phyloP scores from a whole-genome alignment of 1,140 invertebrate species.

The Gonatopus flavifemur region DNA sequence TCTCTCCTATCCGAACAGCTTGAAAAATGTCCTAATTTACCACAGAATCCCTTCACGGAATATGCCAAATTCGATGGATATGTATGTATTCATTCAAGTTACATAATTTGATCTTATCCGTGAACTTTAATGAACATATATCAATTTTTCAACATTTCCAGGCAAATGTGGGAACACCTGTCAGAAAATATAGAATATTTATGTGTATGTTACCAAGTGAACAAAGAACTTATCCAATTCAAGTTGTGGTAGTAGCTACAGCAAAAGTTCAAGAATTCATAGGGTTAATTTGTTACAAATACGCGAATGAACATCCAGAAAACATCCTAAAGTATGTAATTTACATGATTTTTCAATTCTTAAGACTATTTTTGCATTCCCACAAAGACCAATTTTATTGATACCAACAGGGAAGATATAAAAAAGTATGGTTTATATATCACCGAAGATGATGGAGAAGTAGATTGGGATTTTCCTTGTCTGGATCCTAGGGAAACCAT shows the following conservation, averaged over 20 bases:
- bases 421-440: constrained; percentile 84
- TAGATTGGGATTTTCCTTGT: constrained; percentile 90
- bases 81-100: constrained; percentile 60
- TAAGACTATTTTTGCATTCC: neutral
- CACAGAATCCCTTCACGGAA: constrained; percentile 83
- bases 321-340: constrained; percentile 61
- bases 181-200: constrained; percentile 82
- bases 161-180: constrained; percentile 73
- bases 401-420: constrained; percentile 57
- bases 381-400: neutral
- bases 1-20: constrained; percentile 74
- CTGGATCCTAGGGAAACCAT: constrained; percentile 85
- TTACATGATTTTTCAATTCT: constrained; percentile 5
- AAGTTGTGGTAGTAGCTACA: constrained; percentile 75
- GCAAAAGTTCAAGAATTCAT: constrained; percentile 92
- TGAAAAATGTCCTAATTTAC: constrained; percentile 71
- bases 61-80: constrained; percentile 91
- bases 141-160: constrained; percentile 39
- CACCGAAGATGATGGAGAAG: constrained; percentile 96
- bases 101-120: neutral
- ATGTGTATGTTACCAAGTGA: constrained; percentile 82
- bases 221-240: constrained; percentile 80
- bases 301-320: constrained; percentile 55
- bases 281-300: constrained; percentile 88
- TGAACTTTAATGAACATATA: no score